phyloP scores from a whole-genome alignment of 1,140 invertebrate species.

The Phymastichus coffea region DNA sequence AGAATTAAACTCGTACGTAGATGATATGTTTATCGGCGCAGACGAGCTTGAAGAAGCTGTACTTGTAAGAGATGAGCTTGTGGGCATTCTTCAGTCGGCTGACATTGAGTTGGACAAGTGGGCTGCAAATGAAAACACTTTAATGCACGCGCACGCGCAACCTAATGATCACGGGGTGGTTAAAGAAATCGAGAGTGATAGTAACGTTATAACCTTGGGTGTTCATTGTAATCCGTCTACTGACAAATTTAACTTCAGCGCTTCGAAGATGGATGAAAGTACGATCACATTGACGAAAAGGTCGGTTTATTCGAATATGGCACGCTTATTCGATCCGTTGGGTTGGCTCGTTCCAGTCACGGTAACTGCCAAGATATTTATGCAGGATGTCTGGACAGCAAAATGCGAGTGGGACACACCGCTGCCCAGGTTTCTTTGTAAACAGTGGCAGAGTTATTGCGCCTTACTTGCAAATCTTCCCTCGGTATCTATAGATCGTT shows the following conservation, averaged over 20 bases:
- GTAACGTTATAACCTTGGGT: not conserved
- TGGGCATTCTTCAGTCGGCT: not conserved
- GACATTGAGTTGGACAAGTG: not conserved
- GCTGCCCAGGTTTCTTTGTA: too few species aligned
- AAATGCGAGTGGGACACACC: too few species aligned
- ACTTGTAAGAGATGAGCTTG: not conserved
- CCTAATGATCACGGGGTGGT: not conserved
- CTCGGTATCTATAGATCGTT: too few species aligned
- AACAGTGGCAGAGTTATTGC: too few species aligned
- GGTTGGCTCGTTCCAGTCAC: not conserved
- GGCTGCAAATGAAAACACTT: not conserved
- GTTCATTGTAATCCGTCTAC: not conserved
- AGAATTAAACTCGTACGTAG: not conserved
- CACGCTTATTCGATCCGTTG: not conserved
- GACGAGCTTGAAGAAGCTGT: not conserved
- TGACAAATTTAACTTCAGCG: not conserved
- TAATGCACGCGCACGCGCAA: not conserved
- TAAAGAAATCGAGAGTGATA: not conserved
- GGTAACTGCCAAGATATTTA: not conserved
- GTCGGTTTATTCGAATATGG: not conserved
- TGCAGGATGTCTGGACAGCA: not conserved
- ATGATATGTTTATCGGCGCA: slow-evolving; percentile 3
- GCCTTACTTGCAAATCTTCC: too few species aligned
- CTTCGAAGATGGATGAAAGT: not conserved
- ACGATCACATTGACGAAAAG: not conserved